Evolutionary conservation across 2,113 vertebrate species (phyloP).

Genomic region (Clarias macrocephalus): DNA sequence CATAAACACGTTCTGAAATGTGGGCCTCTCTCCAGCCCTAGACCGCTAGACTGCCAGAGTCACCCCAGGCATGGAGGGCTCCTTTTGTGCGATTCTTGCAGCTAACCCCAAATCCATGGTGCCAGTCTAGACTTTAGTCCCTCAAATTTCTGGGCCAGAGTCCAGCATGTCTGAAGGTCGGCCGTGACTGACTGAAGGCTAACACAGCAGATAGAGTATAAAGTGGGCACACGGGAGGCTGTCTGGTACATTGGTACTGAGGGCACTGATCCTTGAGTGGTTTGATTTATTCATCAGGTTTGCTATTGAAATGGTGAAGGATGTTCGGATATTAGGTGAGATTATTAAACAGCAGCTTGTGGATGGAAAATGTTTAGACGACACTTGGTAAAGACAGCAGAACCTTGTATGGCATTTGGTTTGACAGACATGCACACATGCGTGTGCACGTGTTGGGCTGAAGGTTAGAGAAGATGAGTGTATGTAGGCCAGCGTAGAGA

Average conservation of each 20-base stretch:
- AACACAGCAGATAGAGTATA: constrained; percentile 35
- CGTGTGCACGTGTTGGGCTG: constrained; percentile 23
- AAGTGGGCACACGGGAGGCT: constrained; percentile 34
- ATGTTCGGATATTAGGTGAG: background rate
- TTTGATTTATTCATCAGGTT: background rate
- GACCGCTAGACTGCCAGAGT: constrained; percentile 58
- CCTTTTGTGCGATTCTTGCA: constrained; percentile 14
- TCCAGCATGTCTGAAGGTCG: constrained; percentile 32
- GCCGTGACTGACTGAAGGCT: constrained; percentile 28
- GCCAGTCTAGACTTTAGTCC: constrained; percentile 28
- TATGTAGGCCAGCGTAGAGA: constrained; percentile 78
- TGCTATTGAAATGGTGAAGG: background rate
- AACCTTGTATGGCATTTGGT: constrained; percentile 9
- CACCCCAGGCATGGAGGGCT: constrained; percentile 52
- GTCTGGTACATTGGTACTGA: background rate
- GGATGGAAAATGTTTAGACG: background rate
- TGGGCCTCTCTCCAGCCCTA: constrained; percentile 53
- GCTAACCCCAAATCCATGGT: constrained; percentile 16
- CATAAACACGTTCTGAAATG: constrained; percentile 70
- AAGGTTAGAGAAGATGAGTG: constrained; percentile 56
- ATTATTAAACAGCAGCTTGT: background rate
- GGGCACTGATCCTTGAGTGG: background rate
- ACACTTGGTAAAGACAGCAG: constrained; percentile 1
- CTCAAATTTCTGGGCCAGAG: constrained; percentile 24
- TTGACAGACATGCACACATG: constrained; percentile 18